phyloP scores from a whole-genome alignment of 2,113 vertebrate genomes.

The Hepsetus odoe region DNA sequence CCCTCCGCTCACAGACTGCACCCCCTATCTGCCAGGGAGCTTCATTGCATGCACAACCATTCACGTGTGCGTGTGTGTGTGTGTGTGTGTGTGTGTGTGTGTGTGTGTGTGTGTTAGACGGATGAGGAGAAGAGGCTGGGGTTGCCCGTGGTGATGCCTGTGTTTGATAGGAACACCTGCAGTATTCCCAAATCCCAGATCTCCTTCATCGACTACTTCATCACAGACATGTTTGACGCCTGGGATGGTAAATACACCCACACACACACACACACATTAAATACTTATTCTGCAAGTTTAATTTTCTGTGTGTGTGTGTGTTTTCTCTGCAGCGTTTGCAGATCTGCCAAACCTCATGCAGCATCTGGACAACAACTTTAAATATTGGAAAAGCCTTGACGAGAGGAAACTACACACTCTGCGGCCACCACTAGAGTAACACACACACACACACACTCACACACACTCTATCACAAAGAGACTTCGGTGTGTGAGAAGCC shows the following conservation, averaged over 20 bases:
- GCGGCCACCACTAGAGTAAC: constrained; percentile 83
- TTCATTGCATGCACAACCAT: too few species aligned
- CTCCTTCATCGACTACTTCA: constrained; percentile 98
- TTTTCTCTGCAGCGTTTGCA: constrained; percentile 82
- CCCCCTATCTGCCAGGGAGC: too few species aligned
- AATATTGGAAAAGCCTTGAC: constrained; percentile 96
- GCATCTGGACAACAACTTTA: constrained; percentile 96
- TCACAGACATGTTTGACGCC: constrained; percentile 97
- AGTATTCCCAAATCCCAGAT: constrained; percentile 98
- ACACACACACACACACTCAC: constrained; percentile 45
- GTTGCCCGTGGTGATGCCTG: constrained; percentile 95
- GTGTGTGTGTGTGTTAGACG: constrained; percentile 76
- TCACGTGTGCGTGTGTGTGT: background rate
- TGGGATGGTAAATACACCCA: constrained; percentile 90
- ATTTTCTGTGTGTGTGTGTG: constrained; percentile 5
- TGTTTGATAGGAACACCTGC: constrained; percentile 96
- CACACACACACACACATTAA: background rate
- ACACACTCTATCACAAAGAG: background rate
- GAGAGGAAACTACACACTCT: constrained; percentile 86
- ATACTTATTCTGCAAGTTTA: too few species aligned
- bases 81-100: constrained; percentile 11
- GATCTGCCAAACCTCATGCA: constrained; percentile 96
- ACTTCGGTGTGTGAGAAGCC: background rate
- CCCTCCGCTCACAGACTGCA: background rate
- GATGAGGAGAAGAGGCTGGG: constrained; percentile 93